A percentile compares a stretch with the other conserved stretches of the same genome.
These are phyloP conservation scores for Eumacrocentrus americanus DNA, from an alignment of 2,888 invertebrate species.

Conservation along the genomic window DNA sequence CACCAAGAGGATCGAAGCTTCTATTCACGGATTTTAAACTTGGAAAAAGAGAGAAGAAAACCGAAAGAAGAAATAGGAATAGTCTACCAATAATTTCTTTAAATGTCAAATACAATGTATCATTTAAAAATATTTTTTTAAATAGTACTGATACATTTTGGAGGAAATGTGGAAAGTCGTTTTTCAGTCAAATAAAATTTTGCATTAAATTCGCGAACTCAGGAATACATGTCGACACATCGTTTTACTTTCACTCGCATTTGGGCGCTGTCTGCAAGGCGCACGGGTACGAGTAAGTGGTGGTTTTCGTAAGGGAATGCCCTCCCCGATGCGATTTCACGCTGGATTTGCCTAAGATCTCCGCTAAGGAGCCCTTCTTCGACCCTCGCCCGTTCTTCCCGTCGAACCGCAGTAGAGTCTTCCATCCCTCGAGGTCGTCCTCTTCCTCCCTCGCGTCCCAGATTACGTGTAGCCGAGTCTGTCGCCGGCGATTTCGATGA, in stretches of 20 bases:
- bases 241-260: background rate
- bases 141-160: background rate
- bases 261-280: background rate
- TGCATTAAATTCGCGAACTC: no score
- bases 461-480: background rate
- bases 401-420: conserved; percentile 27
- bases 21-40: no score
- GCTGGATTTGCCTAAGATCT: conserved; percentile 72
- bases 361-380: conserved; percentile 61
- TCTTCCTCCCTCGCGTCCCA: background rate
- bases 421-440: conserved; percentile 25
- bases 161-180: background rate
- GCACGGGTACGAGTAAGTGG: conserved; percentile 57
- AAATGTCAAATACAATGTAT: no score
- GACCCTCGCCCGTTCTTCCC: conserved; percentile 34
- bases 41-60: background rate
- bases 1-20: no score
- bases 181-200: no score
- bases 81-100: no score
- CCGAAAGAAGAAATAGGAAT: background rate
- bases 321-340: conserved; percentile 72
- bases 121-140: background rate
- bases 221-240: background rate
- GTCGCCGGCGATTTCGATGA: background rate
- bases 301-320: conserved; percentile 59